A percentile compares a stretch with the other conserved stretches of the same genome.
These are phyloP conservation scores for Percopsis transmontana DNA, from an alignment of 2,113 vertebrate genomes.

Conservation along the genomic window DNA sequence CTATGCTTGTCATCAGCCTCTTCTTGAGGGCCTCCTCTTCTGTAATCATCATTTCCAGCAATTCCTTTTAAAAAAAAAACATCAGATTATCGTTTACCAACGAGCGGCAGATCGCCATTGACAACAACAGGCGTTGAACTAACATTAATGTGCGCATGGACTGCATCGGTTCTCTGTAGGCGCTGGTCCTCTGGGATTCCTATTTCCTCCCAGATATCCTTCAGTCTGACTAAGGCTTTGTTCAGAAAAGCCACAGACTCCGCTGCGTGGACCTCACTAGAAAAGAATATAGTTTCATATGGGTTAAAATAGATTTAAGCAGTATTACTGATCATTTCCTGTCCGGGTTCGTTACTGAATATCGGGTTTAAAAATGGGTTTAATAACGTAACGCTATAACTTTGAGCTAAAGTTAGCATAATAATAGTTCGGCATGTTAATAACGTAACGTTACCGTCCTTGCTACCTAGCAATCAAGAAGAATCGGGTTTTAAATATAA, in stretches of 20 bases:
- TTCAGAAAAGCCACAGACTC: slow-evolving; percentile 87
- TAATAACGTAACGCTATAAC: too few relatives aligned
- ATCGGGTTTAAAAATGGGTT: too few relatives aligned
- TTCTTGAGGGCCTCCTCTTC: slow-evolving; percentile 88
- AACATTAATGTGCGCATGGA: slow-evolving; percentile 88
- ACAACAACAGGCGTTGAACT: slow-evolving; percentile 5
- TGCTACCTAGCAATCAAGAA: too few relatives aligned
- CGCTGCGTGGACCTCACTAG: slow-evolving; percentile 86
- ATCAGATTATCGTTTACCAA: neutral
- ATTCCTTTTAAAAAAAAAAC: slow-evolving; percentile 70
- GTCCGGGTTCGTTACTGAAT: too few relatives aligned
- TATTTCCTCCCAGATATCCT: slow-evolving; percentile 90
- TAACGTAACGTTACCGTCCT: too few relatives aligned
- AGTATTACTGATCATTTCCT: too few relatives aligned
- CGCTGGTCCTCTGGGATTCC: slow-evolving; percentile 81
- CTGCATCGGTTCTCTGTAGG: slow-evolving; percentile 83
- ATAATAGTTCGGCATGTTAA: too few relatives aligned
- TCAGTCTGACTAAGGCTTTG: slow-evolving; percentile 80
- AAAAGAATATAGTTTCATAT: slow-evolving; percentile 16
- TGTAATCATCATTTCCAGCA: slow-evolving; percentile 89
- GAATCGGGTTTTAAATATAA: too few relatives aligned
- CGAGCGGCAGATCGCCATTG: neutral
- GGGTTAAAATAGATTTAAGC: too few relatives aligned
- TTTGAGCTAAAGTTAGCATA: too few relatives aligned
- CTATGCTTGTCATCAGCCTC: slow-evolving; percentile 84